Evolutionary conservation across 1,140 invertebrate species (phyloP).

Genomic region (Delia radicum): DNA sequence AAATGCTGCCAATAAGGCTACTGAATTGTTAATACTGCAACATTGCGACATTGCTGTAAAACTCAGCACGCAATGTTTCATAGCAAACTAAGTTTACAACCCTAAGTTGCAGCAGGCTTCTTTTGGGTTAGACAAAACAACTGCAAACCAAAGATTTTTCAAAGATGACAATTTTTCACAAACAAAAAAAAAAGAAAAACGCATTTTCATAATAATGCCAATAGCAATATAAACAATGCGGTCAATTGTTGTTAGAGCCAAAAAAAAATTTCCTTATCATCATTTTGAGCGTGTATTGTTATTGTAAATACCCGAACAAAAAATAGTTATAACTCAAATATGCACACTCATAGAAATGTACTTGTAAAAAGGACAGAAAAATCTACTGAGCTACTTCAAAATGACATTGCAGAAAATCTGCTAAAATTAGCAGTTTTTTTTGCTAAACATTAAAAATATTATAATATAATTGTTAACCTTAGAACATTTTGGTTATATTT

Average conservation of each 20-base stretch:
- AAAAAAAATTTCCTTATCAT: background rate
- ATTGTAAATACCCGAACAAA: too few relatives aligned
- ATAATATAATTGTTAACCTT: too few relatives aligned
- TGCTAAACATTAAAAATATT: too few relatives aligned
- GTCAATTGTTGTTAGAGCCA: conserved; percentile 12
- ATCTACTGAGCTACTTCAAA: too few relatives aligned
- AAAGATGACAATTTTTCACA: conserved; percentile 11
- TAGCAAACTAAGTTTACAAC: background rate
- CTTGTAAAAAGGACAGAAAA: too few relatives aligned
- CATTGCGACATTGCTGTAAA: background rate
- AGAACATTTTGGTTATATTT: too few relatives aligned
- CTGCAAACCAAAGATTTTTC: background rate
- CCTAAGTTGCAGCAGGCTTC: background rate
- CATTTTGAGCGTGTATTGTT: background rate
- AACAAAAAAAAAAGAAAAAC: background rate
- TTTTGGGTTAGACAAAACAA: background rate
- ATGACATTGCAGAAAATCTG: too few relatives aligned
- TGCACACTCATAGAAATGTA: too few relatives aligned
- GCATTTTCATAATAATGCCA: background rate
- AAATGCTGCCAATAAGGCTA: conserved; percentile 18
- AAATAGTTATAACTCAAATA: too few relatives aligned
- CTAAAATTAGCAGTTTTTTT: too few relatives aligned
- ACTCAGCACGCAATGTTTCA: background rate
- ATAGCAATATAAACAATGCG: conserved; percentile 21
- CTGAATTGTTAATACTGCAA: background rate